phyloP scores from a whole-genome alignment of 1,140 invertebrate genomes.

The Marisa cornuarietis region DNA sequence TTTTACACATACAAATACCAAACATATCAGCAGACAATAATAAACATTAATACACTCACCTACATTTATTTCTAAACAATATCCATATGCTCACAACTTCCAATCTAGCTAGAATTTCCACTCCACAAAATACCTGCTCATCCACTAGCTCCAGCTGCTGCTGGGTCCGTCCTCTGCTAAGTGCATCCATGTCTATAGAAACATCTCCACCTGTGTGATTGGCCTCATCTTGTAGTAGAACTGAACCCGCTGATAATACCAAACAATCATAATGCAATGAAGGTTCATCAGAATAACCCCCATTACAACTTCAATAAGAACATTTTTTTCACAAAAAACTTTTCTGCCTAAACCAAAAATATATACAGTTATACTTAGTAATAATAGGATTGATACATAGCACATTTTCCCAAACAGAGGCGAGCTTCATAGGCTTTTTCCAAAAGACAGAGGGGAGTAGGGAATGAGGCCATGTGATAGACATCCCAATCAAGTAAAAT shows the following conservation, averaged over 20 bases:
- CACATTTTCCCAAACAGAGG: no score
- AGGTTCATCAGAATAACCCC: neutral
- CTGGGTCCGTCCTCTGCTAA: slow-evolving; percentile 63
- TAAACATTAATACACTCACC: no score
- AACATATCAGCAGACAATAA: neutral
- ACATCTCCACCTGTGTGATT: slow-evolving; percentile 53
- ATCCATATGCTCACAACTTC: no score
- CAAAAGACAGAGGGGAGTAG: no score
- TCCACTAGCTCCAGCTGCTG: slow-evolving; percentile 81
- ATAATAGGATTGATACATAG: neutral
- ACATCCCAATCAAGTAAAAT: no score
- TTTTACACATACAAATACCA: neutral
- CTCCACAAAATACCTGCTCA: slow-evolving; percentile 55
- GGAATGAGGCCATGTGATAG: no score
- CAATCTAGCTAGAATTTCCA: neutral
- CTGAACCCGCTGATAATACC: slow-evolving; percentile 66
- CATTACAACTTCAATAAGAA: no score
- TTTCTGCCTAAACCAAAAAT: neutral
- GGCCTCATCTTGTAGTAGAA: slow-evolving; percentile 69
- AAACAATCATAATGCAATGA: neutral
- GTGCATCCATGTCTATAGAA: slow-evolving; percentile 60
- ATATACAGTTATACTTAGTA: neutral
- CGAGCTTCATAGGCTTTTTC: no score
- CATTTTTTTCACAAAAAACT: neutral
- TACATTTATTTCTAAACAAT: no score